A percentile compares a stretch with the other conserved stretches of the same genome.
Conservation (phyloP, 2,797 vertebrate genomes). For the Dryobates pubescens region DNA sequence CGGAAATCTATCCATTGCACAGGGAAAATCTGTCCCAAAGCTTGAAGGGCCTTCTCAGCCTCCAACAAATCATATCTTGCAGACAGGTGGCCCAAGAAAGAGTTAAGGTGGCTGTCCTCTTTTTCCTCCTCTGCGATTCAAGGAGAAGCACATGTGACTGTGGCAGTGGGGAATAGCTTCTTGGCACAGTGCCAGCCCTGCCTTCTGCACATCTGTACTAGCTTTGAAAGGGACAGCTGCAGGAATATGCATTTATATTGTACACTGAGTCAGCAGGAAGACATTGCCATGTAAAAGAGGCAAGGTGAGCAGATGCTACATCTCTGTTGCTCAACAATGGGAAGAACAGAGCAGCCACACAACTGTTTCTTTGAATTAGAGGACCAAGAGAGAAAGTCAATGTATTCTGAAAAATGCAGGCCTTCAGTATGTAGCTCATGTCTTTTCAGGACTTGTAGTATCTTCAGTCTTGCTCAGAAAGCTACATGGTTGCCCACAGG, state of each 20-base stretch:
- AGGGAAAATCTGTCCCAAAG: background rate
- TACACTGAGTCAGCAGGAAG: background rate
- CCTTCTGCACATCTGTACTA: background rate
- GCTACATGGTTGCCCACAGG: rapidly evolving
- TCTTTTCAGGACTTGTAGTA: background rate
- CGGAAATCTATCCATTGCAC: rapidly evolving
- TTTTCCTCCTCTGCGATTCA: rapidly evolving
- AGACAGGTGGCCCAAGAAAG: background rate
- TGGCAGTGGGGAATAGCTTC: background rate
- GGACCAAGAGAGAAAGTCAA: background rate
- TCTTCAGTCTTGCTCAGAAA: background rate
- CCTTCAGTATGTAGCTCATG: background rate
- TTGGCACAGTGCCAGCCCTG: background rate
- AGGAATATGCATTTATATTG: background rate
- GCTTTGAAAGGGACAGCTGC: background rate
- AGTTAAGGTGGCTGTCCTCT: background rate
- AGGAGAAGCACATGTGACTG: rapidly evolving
- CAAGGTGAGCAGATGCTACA: background rate
- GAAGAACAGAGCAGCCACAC: rapidly evolving
- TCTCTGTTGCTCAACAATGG: background rate
- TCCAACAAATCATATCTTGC: background rate
- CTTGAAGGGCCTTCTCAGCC: background rate
- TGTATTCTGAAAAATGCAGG: background rate
- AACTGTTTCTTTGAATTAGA: background rate
- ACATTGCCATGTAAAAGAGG: rapidly evolving